Conservation (phyloP, 2,113 vertebrate genomes). For the Carassius carassius region DNA sequence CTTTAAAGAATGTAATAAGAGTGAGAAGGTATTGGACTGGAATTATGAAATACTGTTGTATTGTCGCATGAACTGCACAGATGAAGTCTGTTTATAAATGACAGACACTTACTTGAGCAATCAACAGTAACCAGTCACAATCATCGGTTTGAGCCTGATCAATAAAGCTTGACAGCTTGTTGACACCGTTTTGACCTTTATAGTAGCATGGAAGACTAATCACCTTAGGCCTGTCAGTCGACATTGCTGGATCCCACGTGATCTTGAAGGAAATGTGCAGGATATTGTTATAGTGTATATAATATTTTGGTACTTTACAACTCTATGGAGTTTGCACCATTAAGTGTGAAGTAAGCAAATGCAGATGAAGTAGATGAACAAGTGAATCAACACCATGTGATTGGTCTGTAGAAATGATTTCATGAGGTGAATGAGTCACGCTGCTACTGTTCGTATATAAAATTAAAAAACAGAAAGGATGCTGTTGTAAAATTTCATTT, state of each 20-base stretch:
- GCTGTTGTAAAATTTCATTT: not conserved
- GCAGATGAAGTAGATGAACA: not conserved
- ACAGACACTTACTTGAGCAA: constrained; percentile 9
- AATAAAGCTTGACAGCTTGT: not conserved
- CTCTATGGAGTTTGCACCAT: not conserved
- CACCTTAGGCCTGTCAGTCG: not conserved
- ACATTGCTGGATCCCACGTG: not conserved
- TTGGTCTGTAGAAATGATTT: not conserved
- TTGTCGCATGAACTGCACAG: constrained; percentile 1
- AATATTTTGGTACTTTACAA: not conserved
- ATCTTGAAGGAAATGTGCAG: not conserved
- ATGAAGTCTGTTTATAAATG: constrained; percentile 22
- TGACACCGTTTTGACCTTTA: not conserved
- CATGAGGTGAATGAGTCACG: not conserved
- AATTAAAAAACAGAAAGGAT: not conserved
- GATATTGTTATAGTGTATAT: too few relatives aligned
- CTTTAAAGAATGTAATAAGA: constrained; percentile 1
- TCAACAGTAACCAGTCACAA: constrained; percentile 11
- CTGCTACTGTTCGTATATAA: not conserved
- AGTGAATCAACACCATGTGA: not conserved
- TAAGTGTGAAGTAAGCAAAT: not conserved
- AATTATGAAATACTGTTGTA: constrained; percentile 1
- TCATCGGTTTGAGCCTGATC: not conserved
- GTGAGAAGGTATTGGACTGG: not conserved
- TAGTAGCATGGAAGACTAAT: not conserved